A percentile compares a stretch with the other conserved stretches of the same genome.
phyloP scores from a whole-genome alignment of 2,113 vertebrate genomes.

The Lonchura striata region DNA sequence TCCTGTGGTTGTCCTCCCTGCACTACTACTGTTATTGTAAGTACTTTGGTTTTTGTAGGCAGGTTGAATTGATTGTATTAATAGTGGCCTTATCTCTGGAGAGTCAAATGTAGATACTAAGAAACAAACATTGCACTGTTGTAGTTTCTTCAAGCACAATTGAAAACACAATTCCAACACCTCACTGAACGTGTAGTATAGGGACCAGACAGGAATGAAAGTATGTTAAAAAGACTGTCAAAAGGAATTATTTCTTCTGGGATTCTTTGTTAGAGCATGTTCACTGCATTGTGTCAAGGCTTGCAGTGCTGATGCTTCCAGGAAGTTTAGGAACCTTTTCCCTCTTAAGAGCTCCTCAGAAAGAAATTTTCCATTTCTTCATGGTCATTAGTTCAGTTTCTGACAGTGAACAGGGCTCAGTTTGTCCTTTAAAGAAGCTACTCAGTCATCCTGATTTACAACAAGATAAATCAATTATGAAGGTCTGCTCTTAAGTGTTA shows the following conservation, averaged over 20 bases:
- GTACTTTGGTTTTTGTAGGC: slow-evolving; percentile 26
- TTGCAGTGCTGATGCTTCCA: not conserved
- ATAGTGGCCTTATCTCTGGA: not conserved
- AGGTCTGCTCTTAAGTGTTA: slow-evolving; percentile 17
- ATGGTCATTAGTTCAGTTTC: not conserved
- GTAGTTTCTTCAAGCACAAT: not conserved
- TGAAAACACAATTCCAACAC: not conserved
- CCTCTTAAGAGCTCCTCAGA: not conserved
- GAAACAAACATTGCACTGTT: not conserved
- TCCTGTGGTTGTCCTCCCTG: slow-evolving; percentile 91
- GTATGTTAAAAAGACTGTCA: not conserved
- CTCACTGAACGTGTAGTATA: not conserved
- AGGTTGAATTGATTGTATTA: not conserved
- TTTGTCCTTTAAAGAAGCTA: not conserved
- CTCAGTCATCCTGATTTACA: not conserved
- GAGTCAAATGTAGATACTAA: not conserved
- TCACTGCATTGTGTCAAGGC: not conserved
- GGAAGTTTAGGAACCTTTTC: not conserved
- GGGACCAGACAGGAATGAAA: not conserved
- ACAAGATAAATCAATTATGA: slow-evolving; percentile 20
- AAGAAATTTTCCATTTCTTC: slow-evolving; percentile 7
- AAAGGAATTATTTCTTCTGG: not conserved
- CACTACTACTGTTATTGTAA: slow-evolving; percentile 91
- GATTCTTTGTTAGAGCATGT: not conserved
- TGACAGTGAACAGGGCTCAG: not conserved